A percentile compares a stretch with the other conserved stretches of the same genome.
These are phyloP conservation scores for Nomada fucata DNA, from an alignment of 2,888 invertebrate species.

Conservation along the genomic window DNA sequence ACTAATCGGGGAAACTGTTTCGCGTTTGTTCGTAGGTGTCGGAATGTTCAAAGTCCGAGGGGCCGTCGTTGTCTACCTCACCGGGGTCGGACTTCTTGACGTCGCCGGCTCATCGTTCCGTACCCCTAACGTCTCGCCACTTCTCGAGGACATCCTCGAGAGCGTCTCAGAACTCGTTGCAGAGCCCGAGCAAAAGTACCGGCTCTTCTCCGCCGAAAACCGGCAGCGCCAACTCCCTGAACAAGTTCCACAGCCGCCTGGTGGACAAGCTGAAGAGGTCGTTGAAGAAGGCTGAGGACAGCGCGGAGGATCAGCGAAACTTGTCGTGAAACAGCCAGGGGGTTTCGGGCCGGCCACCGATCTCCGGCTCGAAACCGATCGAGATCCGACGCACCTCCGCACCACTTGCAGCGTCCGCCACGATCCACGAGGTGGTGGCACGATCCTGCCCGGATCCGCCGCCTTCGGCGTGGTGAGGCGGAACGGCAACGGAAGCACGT, in stretches of 20 bases:
- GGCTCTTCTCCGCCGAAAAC: conserved; percentile 88
- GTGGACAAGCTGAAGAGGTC: conserved; percentile 92
- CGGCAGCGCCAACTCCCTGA: conserved; percentile 87
- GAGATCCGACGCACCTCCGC: conserved; percentile 83
- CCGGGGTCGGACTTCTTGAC: conserved; percentile 87
- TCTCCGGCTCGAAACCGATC: conserved; percentile 82
- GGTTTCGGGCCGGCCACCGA: conserved; percentile 82
- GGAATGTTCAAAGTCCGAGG: conserved; percentile 90
- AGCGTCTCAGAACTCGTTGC: conserved; percentile 87
- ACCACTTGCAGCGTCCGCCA: conserved; percentile 63
- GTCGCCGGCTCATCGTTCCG: conserved; percentile 88
- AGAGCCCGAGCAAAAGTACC: conserved; percentile 89
- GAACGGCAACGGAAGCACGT: not conserved
- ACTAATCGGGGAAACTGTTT: not conserved
- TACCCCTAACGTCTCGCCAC: conserved; percentile 88
- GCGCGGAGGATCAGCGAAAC: conserved; percentile 84
- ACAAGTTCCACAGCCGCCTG: conserved; percentile 92
- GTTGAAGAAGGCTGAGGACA: conserved; percentile 86
- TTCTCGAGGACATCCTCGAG: conserved; percentile 88
- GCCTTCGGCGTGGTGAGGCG: conserved; percentile 73
- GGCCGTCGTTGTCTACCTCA: conserved; percentile 89
- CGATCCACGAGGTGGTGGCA: conserved; percentile 67
- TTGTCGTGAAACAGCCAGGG: conserved; percentile 81
- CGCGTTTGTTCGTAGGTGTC: conserved; percentile 85
- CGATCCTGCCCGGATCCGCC: conserved; percentile 80